phyloP scores from a whole-genome alignment of 1,140 invertebrate genomes.

The Camponotus vicinus region DNA sequence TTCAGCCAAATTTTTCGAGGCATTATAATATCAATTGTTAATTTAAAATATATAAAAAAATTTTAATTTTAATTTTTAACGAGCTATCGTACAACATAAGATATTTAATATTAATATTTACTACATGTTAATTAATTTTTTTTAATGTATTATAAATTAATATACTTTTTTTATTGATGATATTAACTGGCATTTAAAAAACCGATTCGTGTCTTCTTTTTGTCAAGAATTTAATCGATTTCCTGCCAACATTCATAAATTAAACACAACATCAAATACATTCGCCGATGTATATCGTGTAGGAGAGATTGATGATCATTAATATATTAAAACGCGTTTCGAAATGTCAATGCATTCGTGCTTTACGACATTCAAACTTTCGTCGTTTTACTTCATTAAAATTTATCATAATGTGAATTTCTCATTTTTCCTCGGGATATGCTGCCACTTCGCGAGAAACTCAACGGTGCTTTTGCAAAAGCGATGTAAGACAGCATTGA shows the following conservation, averaged over 20 bases:
- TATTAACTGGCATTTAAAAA: not conserved
- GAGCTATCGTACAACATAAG: not conserved
- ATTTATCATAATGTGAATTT: slow-evolving; percentile 6
- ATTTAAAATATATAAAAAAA: not conserved
- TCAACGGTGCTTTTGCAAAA: not conserved
- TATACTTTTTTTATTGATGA: not conserved
- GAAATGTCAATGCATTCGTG: slow-evolving; percentile 21
- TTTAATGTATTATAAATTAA: not conserved
- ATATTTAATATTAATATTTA: not conserved
- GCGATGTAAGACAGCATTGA: slow-evolving; percentile 22
- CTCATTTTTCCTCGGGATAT: not conserved
- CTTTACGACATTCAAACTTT: not conserved
- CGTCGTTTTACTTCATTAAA: not conserved
- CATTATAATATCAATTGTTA: not conserved
- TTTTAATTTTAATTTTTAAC: too few relatives aligned
- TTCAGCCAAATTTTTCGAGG: not conserved
- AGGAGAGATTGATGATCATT: not conserved
- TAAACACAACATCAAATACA: not conserved
- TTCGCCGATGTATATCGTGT: not conserved
- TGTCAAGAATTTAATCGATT: not conserved
- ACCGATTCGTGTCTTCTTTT: not conserved
- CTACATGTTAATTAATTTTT: slow-evolving; percentile 13
- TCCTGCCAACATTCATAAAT: not conserved
- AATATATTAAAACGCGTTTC: not conserved
- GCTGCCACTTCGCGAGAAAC: slow-evolving; percentile 8